Base-by-base conservation (phyloP, 2,797 vertebrate genomes). In the Acrocephalus scirpaceus region DNA sequence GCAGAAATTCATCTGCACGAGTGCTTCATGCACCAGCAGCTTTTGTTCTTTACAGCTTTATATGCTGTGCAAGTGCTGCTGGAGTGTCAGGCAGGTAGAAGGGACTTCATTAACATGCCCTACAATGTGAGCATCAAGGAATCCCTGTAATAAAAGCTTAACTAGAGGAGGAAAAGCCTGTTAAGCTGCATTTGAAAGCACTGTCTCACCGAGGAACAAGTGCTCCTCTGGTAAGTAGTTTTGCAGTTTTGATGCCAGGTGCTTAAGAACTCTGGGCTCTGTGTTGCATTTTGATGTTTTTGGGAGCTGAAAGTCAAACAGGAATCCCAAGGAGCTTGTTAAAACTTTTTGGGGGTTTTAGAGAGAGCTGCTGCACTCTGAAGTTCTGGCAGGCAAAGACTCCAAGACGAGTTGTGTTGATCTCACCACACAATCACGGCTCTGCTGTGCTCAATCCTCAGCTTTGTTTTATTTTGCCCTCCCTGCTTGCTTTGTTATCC, bases 81-180 rank as follows among this genome's bases (percentile, higher is more conserved):
- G 53, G 58, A 78, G 65, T 53, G 48, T 74, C 88, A 92, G 90
- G 64, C 45, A 53, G 74, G 92, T 70, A 51, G 77, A 79, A 82
- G 87, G 65, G 56, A 26, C 65, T 94, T 87, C 51, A 89, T 86
- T 89, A 93, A 80, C 61, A 8, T 83, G 86, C 91, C 86, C 47
- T 86, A 38, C 65, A 48, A 30, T 34, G 30, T 54, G 48, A 88
- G 72, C 78, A 54, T 77, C 72, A 61, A 91, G 66, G 88, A 92
- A 82, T 89, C 77, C 77, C 38, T 88, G 30, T 87, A 91, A 92
- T 87, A 78, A 96, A 93, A 85, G 94, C 92, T 94, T 89, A 87
- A 80, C 77, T 73, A 80, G 74, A 69, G 56, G 84, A 93, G 90
- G 93, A 76, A 92, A 92, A 93, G 89, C 95, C 75, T 94, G 92